Conservation (phyloP, 2,888 invertebrate species). For the Harpagoxenus sublaevis region DNA sequence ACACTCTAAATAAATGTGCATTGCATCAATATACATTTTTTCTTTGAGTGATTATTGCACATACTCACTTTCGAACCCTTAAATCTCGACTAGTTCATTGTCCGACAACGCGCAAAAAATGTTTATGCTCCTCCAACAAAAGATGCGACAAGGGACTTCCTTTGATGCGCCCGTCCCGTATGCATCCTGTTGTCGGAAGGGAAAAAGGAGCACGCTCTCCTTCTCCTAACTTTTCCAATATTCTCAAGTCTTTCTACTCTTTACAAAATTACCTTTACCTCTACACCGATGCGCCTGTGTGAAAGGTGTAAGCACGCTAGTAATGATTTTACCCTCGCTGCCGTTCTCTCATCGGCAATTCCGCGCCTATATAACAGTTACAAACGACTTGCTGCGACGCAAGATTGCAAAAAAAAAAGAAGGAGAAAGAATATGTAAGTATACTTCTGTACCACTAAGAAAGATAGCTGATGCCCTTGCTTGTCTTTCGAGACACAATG, state of each 20-base stretch:
- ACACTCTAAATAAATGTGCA: constrained; percentile 3
- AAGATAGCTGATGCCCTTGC: constrained; percentile 8
- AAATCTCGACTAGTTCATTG: constrained; percentile 15
- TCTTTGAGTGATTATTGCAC: background rate
- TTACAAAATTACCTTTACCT: constrained; percentile 71
- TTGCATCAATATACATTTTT: background rate
- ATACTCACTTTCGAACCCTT: background rate
- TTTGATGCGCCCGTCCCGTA: constrained; percentile 71
- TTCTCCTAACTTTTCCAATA: constrained; percentile 79
- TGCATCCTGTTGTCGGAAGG: constrained; percentile 77
- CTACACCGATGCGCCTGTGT: background rate
- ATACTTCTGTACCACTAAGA: background rate
- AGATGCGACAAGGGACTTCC: constrained; percentile 40
- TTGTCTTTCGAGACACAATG: constrained; percentile 50
- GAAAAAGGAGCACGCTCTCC: constrained; percentile 66
- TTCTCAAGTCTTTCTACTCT: constrained; percentile 78
- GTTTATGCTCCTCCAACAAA: constrained; percentile 16
- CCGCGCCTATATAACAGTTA: constrained; percentile 53
- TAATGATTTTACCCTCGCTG: constrained; percentile 70
- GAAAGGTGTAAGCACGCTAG: constrained; percentile 55
- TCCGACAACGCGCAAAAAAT: constrained; percentile 1
- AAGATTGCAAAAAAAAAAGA: constrained; percentile 61
- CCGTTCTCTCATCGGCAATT: constrained; percentile 46
- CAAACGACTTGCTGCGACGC: constrained; percentile 43
- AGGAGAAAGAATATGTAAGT: background rate